Evolutionary conservation across 2,888 invertebrate species (phyloP), one percentile per base, ranked within the genome.

Genomic region (Blera fallax): DNA sequence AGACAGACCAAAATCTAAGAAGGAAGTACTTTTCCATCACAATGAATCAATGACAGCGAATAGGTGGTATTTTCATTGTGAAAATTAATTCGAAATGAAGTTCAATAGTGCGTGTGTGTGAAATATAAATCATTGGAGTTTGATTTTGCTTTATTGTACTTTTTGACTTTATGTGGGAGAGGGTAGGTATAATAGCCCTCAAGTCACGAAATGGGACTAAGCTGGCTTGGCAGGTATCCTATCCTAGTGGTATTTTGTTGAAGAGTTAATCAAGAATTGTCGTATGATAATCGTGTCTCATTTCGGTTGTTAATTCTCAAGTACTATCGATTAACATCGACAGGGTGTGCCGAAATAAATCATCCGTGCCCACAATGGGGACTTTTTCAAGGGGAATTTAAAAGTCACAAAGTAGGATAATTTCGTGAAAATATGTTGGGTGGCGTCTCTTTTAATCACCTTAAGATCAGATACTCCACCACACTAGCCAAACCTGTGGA

Each of bases 11-110:
- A 45, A 64, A 56, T 64, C 48, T 16, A 43, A 85, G 76, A 58
- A 76, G 85, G 85, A 85, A 81, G 85, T 81, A 76, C 62, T 85
- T 74, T 77, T 62, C 67, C 65, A 67, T 43, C 8, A 54, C 81
- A 67, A 76, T 77, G 85, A 85, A 77, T 81, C 70, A 85, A 72
- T 85, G 85, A 77, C 72, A 72, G 37, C 5, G 14, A 54, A 74
- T 56, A 45, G 65, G 29, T 69, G 58, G 56, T 50, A 10, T 64
- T 50, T 40, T 37, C 27, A 29, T 37, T 58, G 14, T 34, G 52
- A 54, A 67, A 32, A 69, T 56, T 29, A 56, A 43, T 43, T 56
- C 50, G 50, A 10, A 73, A 14, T 11, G 37, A 34, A 62, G 52
- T 62, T 32, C 73, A n/a, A 65, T 50, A 65, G 21, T 24, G 48